Percentiles rank a stretch among this genome's conserved stretches.
phyloP scores from a whole-genome alignment of 30 jellyfish, hydroid and myxozoan species.

The Aurelia aurita complex sp. Pacific region DNA sequence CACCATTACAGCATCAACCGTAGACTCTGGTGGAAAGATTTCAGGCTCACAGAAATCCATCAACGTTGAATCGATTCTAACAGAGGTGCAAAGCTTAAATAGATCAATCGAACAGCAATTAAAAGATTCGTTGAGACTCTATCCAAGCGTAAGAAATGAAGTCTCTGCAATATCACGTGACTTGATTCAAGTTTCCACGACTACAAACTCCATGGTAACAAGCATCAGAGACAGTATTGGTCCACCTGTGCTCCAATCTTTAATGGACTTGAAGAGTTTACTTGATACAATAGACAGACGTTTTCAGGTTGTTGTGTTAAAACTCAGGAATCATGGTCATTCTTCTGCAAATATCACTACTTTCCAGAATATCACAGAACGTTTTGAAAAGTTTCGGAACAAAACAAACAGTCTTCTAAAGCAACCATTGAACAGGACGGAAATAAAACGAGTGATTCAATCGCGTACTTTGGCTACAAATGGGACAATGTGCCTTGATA shows the following conservation, averaged over 20 bases:
- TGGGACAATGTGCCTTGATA: constrained; percentile 49
- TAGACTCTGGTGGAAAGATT: constrained; percentile 40
- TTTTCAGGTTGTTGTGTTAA: neutral
- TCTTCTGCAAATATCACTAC: neutral
- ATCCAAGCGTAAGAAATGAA: neutral
- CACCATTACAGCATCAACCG: neutral
- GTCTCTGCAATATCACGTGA: neutral
- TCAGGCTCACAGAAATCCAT: neutral
- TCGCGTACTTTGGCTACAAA: neutral
- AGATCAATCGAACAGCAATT: neutral
- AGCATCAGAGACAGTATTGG: neutral
- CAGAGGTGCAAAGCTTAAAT: neutral
- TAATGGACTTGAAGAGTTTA: neutral
- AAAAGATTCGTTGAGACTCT: neutral
- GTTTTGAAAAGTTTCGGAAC: neutral
- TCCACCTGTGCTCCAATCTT: neutral
- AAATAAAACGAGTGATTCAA: neutral
- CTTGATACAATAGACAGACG: constrained; percentile 5
- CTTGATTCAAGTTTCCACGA: neutral
- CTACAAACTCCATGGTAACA: neutral
- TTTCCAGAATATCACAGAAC: neutral
- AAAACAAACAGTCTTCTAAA: neutral
- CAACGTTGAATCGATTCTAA: neutral
- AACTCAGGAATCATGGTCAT: constrained; percentile 3
- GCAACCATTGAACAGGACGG: constrained; percentile 9